Evolutionary conservation across 2,797 vertebrate genomes (phyloP).

Genomic region (Prionace glauca): DNA sequence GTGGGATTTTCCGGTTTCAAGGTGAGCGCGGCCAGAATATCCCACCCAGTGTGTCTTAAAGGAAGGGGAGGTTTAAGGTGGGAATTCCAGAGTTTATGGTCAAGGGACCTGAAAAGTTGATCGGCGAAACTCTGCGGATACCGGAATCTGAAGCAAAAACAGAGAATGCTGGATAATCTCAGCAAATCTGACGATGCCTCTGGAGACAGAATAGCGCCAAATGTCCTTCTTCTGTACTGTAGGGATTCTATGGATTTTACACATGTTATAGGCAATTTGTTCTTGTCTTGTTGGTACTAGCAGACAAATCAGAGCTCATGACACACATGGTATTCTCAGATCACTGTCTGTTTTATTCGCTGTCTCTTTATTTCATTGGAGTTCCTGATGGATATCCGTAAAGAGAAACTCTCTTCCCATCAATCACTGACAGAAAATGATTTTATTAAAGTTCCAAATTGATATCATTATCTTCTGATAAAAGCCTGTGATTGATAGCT

Average conservation of each 20-base stretch:
- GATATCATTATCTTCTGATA: background rate
- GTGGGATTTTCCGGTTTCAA: too few species aligned
- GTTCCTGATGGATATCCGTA: background rate
- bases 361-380: background rate
- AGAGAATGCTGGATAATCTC: too few species aligned
- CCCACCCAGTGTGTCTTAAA: background rate
- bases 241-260: background rate
- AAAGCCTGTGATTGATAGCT: background rate
- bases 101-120: background rate
- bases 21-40: too few species aligned
- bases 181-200: too few species aligned
- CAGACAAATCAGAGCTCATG: background rate
- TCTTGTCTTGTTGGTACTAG: background rate
- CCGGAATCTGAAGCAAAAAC: too few species aligned
- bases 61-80: background rate
- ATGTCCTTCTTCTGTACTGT: too few species aligned
- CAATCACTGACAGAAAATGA: background rate
- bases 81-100: background rate
- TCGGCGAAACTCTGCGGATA: too few species aligned
- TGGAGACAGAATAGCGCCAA: too few species aligned
- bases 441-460: conserved; percentile 6
- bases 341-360: background rate
- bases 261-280: background rate
- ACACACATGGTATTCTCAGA: background rate
- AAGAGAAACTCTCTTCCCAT: background rate